Evolutionary conservation across 2,113 vertebrate species (phyloP), one percentile per base, ranked within the genome.

Genomic region (Hemiscyllium ocellatum): DNA sequence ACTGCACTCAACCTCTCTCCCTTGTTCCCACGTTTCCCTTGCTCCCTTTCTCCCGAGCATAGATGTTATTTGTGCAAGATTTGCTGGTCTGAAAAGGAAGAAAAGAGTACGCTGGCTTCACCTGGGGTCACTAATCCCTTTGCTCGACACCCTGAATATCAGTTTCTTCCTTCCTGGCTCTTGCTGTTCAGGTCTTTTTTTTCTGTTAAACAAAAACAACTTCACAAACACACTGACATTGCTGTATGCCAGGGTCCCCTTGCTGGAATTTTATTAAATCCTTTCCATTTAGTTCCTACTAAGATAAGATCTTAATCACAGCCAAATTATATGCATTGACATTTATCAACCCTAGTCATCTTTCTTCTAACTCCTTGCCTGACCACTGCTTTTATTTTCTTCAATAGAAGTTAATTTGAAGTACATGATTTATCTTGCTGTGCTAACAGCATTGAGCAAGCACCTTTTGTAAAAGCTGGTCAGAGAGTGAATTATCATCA

Each of bases 401-500:
- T 98, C 98, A 98, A 98, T 98, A 98, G 98, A 98, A 98, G 98
- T 98, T 98, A 98, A 99, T 98, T 99, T 98, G 97, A 97, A 98
- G 98, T 97, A 97, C 98, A 97, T 98, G 98, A 98, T 98, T 98
- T 98, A 98, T 99, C 98, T 98, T 96, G 97, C 97, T 96, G 97
- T 97, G 98, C 96, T 98, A 98, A 97, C 97, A 97, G 97, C 97
- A 95, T 98, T 96, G 97, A 97, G 98, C 97, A 97, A 97, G 97
- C 98, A 98, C 98, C 98, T 99, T 98, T 98, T 98, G 97, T 98
- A 98, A 98, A 98, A 97, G 97, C 97, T 97, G 97, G 97, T 97
- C 97, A 96, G 97, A 97, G 98, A 98, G 98, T 98, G 98, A 98
- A 98, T 98, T 98, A 98, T 98, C 97, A 98, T 98, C 56, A 98